Base-by-base conservation (phyloP, 1,140 invertebrate species). In the Leptopilina clavipes region DNA sequence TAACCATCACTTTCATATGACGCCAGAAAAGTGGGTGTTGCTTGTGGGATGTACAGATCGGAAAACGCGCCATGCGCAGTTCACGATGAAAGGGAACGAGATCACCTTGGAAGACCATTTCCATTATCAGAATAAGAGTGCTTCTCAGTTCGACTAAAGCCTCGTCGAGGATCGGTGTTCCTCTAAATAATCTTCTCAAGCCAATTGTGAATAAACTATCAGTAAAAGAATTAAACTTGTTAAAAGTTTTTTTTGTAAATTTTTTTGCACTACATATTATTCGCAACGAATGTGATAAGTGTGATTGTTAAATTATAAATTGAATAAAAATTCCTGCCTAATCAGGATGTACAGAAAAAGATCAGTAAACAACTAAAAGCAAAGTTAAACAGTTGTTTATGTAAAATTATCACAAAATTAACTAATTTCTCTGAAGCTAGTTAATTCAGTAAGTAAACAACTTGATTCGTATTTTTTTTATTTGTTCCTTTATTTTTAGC, bases 1-100 rank as follows among this genome's bases (percentile, higher is more conserved):
- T 90, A 88, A 81, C 88, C 86, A 90, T 90, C 88, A 87, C 78
- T 87, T 87, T 88, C 88, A 89, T 88, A 88, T 88, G 85, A 86
- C 84, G 87, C 84, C 81, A 43, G 40, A 70, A 25, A 25, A 72
- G 82, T 86, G 87, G 85, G 85, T 88, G 86, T 88, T 81, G 77
- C 83, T 84, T 79, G 79, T 85, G 85, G 86, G 85, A 83, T 43
- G 81, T 82, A 81, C 85, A 79, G 77, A 59, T 65, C 65, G 72
- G 76, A 71, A 74, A 18, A 54, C 12, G 8, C 72, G 75, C 75
- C 81, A 82, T 82, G 81, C 81, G 45, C 79, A 73, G 1, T 31
- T 8, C 76, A 7, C 0, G 19, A 14, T 19, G 22, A 18, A 17
- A 22, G 40, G 44, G 14, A 12, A 72, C 71, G 54, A 76, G 52